Evolutionary conservation across 2,113 vertebrate genomes (phyloP), one percentile per base, ranked within the genome.

Genomic region (Tenrec ecaudatus): DNA sequence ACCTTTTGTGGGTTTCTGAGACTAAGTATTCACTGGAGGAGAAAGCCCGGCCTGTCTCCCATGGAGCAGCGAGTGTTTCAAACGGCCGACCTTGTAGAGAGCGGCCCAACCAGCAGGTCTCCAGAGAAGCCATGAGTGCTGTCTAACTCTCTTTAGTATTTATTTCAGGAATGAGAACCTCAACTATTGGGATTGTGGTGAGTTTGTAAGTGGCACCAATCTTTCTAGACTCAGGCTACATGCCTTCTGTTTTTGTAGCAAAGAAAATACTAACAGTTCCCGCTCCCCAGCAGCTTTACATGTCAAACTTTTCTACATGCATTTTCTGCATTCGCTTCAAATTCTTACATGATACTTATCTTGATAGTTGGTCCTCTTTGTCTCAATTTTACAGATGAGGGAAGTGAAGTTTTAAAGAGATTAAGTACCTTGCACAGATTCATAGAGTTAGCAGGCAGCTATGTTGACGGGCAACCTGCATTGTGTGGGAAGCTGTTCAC

Each of bases 181-280:
- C 8, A 91, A 88, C 57, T 60, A 22, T 36, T 43, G 29, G 36
- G 20, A 43, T 57, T 29, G 38, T 92, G 20, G 15, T 69, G 31
- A 86, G 4, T 17, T 60, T 78, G 9, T 29, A 76, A 76, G 6
- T 57, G 29, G 69, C 5, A 58, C 25, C 53, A 53, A 40, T 36
- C 64, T 66, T 88, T 84, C 82, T 88, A 23, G 31, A n/a, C 0
- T 6, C 4, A 10, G 47, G 27, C 66, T 33, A 33, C 68, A 3
- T 17, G 14, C 5, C 22, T 31, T 90, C 73, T 85, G 29, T 17
- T 82, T 88, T 88, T 82, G 4, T 47, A 90, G n/a, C 3, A 71
- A 57, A 78, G 43, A 73, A 78, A 73, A 78, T 69, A 85, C 43
- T 53, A 81, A 91, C 58, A 77, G n/a, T 90, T 40, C 69, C 12